phyloP scores from a whole-genome alignment of 1,140 invertebrate genomes.

The Drosophila nebulosa region DNA sequence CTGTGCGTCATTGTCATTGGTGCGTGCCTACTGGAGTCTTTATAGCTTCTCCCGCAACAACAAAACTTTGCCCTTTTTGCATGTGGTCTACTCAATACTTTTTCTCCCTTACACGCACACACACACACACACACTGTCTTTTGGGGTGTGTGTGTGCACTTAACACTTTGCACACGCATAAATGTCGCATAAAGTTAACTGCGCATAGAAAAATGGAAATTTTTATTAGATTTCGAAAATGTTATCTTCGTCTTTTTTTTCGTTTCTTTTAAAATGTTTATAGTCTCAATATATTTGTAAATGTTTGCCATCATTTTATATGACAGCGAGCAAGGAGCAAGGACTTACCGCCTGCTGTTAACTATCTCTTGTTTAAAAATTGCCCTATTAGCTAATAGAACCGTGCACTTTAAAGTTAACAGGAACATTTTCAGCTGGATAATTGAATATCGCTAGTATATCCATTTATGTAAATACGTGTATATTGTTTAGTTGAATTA shows the following conservation, averaged over 20 bases:
- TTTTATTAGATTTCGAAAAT: slow-evolving; percentile 72
- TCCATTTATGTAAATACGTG: slow-evolving; percentile 79
- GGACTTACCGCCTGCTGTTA: neutral
- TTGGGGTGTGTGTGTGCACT: slow-evolving; percentile 32
- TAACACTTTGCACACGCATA: slow-evolving; percentile 64
- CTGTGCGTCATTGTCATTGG: slow-evolving; percentile 35
- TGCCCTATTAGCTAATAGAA: neutral
- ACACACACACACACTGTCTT: slow-evolving; percentile 2
- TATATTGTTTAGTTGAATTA: slow-evolving; percentile 79
- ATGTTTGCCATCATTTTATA: slow-evolving; percentile 64
- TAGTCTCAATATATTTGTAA: slow-evolving; percentile 66
- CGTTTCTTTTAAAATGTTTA: slow-evolving; percentile 58
- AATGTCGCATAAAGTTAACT: slow-evolving; percentile 77
- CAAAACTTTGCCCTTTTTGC: slow-evolving; percentile 64
- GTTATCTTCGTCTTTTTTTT: slow-evolving; percentile 24
- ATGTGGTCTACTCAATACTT: slow-evolving; percentile 43
- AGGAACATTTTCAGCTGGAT: slow-evolving; percentile 15
- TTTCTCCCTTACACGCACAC: neutral
- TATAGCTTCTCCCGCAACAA: slow-evolving; percentile 34
- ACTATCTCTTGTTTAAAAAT: neutral
- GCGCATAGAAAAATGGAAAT: slow-evolving; percentile 74
- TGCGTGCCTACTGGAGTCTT: slow-evolving; percentile 61
- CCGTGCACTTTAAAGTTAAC: neutral
- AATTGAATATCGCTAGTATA: slow-evolving; percentile 70
- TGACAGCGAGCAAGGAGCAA: slow-evolving; percentile 1